Percentiles rank a stretch among this genome's conserved stretches.
Evolutionary conservation across 2,113 vertebrate species (phyloP).

Genomic region (Monopterus albus): DNA sequence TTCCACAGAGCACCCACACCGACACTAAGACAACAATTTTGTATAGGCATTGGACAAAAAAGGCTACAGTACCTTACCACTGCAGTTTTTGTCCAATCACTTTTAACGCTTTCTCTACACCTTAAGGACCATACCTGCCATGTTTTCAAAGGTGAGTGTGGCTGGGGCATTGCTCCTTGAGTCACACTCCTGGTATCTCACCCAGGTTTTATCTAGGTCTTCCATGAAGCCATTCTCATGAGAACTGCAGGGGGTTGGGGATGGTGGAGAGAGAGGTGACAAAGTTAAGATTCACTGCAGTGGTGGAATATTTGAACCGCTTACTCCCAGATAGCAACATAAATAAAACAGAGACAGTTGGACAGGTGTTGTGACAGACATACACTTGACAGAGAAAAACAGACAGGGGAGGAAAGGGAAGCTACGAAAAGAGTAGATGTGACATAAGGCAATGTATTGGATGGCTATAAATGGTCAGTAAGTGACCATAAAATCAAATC

Average conservation of each 20-base stretch:
- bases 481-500: conserved; percentile 66
- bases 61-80: conserved; percentile 83
- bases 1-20: conserved; percentile 60
- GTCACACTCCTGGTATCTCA: conserved; percentile 99
- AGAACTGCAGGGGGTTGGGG: conserved; percentile 81
- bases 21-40: conserved; percentile 59
- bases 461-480: conserved; percentile 61
- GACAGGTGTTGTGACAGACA: conserved; percentile 59
- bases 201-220: conserved; percentile 99
- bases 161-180: conserved; percentile 99
- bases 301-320: conserved; percentile 32
- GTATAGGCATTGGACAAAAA: conserved; percentile 86
- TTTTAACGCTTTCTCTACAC: conserved; percentile 76
- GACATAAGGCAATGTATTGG: conserved; percentile 70
- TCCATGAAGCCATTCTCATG: conserved; percentile 99
- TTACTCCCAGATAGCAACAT: conserved; percentile 68
- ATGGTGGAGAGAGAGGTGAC: conserved; percentile 70
- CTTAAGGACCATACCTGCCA: conserved; percentile 91
- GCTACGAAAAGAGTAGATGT: conserved; percentile 73
- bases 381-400: conserved; percentile 54
- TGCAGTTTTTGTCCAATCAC: conserved; percentile 87
- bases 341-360: conserved; percentile 42
- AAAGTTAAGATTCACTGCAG: conserved; percentile 64
- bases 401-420: conserved; percentile 63
- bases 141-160: conserved; percentile 99